Evolutionary conservation across 2,113 vertebrate genomes (phyloP).

Genomic region (Dolichallabes microphthalmus): DNA sequence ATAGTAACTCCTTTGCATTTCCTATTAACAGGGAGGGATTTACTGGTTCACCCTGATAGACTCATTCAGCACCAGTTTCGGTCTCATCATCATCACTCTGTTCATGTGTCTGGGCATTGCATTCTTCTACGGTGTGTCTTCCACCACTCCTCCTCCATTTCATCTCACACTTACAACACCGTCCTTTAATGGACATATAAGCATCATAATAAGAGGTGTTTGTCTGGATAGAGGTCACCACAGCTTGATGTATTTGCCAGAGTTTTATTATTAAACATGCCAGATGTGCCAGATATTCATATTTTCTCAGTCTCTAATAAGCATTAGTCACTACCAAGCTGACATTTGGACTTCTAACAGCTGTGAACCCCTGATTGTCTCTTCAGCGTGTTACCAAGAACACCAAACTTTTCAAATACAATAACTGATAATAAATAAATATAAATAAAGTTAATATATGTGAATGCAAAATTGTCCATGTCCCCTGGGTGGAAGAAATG

Average conservation of each 20-base stretch:
- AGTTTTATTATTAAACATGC: not conserved
- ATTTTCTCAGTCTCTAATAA: not conserved
- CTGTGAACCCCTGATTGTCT: not conserved
- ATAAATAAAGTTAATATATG: not conserved
- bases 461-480: not conserved
- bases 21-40: conserved; percentile 75
- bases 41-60: conserved; percentile 85
- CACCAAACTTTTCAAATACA: too few relatives aligned
- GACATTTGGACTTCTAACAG: not conserved
- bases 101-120: conserved; percentile 83
- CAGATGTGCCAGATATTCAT: not conserved
- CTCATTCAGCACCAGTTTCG: conserved; percentile 82
- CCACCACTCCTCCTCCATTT: not conserved
- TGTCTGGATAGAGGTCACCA: not conserved
- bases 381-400: not conserved
- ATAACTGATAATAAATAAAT: not conserved
- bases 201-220: not conserved
- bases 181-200: not conserved
- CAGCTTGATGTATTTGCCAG: not conserved
- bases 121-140: conserved; percentile 77
- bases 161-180: conserved; percentile 27
- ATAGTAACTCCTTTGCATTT: not conserved
- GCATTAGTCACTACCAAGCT: not conserved
- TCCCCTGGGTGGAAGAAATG: not conserved
- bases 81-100: conserved; percentile 82